Conservation (phyloP, 2,888 invertebrate genomes). For the Drosophila neonasuta region DNA sequence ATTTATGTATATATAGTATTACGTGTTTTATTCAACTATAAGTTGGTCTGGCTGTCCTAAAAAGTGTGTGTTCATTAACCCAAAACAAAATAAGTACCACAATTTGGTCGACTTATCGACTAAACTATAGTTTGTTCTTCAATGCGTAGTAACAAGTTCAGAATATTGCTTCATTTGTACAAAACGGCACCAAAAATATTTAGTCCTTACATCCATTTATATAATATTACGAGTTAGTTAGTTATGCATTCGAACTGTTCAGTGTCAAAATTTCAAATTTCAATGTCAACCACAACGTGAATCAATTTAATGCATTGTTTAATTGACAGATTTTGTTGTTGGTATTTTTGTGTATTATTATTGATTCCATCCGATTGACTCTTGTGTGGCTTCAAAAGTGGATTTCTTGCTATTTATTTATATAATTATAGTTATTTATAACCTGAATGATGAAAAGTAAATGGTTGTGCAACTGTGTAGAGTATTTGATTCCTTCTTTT, state of each 20-base stretch:
- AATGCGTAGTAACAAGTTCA: conserved; percentile 50
- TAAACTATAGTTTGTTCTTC: conserved; percentile 6
- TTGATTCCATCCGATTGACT: conserved; percentile 13
- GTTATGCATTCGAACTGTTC: conserved; percentile 20
- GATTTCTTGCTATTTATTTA: conserved; percentile 13
- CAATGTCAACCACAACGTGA: conserved; percentile 7
- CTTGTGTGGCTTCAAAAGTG: conserved; percentile 13
- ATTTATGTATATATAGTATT: conserved; percentile 9
- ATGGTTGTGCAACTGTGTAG: conserved; percentile 45
- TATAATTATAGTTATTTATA: conserved; percentile 16
- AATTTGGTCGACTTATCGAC: conserved; percentile 11
- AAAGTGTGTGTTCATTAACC: conserved; percentile 13
- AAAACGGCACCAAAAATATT: conserved; percentile 55
- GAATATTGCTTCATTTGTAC: conserved; percentile 59
- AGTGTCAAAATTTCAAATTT: background rate
- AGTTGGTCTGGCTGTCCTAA: conserved; percentile 53
- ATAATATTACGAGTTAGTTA: conserved; percentile 9
- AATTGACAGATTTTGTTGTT: conserved; percentile 54
- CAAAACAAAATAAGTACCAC: conserved; percentile 11
- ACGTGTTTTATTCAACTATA: conserved; percentile 26
- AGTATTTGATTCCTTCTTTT: conserved; percentile 26
- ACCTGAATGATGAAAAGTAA: conserved; percentile 51
- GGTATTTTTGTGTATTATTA: background rate
- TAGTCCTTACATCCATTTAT: conserved; percentile 25
- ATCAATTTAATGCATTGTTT: conserved; percentile 32